Conservation (phyloP, 2,797 vertebrate genomes). For the Liasis olivaceus region DNA sequence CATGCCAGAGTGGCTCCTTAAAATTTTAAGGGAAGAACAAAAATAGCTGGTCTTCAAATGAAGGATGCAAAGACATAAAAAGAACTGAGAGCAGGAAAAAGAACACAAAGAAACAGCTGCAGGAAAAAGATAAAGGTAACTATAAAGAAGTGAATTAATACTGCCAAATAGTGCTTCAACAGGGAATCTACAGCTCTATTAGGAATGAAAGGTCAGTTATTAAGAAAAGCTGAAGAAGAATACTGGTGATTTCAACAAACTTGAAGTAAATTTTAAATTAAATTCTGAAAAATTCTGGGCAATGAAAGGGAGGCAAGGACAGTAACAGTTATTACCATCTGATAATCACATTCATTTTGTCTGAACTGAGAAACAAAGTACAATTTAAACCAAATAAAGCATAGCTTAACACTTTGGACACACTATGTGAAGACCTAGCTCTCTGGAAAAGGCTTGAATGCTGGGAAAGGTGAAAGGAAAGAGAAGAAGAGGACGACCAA, state of each 20-base stretch:
- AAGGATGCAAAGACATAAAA: constrained; percentile 23
- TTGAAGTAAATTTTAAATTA: constrained; percentile 16
- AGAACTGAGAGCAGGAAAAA: constrained; percentile 11
- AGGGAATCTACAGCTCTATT: constrained; percentile 36
- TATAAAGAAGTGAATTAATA: constrained; percentile 55
- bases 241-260: constrained; percentile 32
- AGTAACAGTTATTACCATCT: not conserved
- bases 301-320: not conserved
- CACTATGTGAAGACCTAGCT: not conserved
- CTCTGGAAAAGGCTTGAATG: not conserved
- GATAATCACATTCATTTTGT: not conserved
- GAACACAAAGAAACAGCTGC: constrained; percentile 10
- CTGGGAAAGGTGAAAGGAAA: not conserved
- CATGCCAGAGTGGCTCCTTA: constrained; percentile 32
- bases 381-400: not conserved
- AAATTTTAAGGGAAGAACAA: constrained; percentile 33
- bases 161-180: constrained; percentile 16
- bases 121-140: constrained; percentile 23
- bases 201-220: constrained; percentile 43
- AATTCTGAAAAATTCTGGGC: not conserved
- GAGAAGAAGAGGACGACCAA: not conserved
- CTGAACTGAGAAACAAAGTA: not conserved
- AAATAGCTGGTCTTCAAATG: constrained; percentile 34
- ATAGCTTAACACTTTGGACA: not conserved
- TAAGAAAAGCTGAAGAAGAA: constrained; percentile 3